Evolutionary conservation across 1,140 invertebrate genomes (phyloP).

Genomic region (Pantala flavescens): DNA sequence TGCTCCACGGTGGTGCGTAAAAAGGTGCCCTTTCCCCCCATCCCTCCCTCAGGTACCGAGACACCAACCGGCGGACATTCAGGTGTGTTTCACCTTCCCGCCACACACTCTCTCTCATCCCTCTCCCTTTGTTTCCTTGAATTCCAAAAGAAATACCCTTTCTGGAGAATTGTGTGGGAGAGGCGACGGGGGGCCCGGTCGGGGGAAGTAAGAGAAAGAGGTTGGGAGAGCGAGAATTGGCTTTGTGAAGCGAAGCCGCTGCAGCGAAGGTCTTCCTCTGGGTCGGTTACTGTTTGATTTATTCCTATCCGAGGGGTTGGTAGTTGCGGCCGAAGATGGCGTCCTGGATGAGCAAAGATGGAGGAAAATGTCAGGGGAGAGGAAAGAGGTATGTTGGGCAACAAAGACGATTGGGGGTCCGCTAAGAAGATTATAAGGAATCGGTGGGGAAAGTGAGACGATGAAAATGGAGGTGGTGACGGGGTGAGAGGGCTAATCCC

Average conservation of each 20-base stretch:
- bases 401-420: background rate
- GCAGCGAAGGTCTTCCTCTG: background rate
- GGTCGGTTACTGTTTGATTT: background rate
- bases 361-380: background rate
- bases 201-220: background rate
- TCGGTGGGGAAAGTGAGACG: background rate
- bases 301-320: background rate
- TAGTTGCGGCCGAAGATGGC: background rate
- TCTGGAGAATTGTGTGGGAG: background rate
- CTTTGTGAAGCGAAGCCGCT: background rate
- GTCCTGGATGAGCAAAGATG: background rate
- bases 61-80: no score
- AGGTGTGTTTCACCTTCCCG: background rate
- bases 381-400: background rate
- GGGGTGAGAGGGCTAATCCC: background rate
- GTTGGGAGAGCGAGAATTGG: background rate
- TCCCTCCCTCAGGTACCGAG: background rate
- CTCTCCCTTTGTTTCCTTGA: slow-evolving; percentile 8
- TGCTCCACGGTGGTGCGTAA: background rate
- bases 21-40: background rate
- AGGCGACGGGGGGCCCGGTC: background rate
- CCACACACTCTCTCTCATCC: background rate
- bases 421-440: background rate
- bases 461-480: background rate
- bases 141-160: slow-evolving; percentile 10